Percentiles rank a stretch among this genome's conserved stretches.
Conservation (phyloP, 2,113 vertebrate genomes). For the Phyllostomus hastatus region DNA sequence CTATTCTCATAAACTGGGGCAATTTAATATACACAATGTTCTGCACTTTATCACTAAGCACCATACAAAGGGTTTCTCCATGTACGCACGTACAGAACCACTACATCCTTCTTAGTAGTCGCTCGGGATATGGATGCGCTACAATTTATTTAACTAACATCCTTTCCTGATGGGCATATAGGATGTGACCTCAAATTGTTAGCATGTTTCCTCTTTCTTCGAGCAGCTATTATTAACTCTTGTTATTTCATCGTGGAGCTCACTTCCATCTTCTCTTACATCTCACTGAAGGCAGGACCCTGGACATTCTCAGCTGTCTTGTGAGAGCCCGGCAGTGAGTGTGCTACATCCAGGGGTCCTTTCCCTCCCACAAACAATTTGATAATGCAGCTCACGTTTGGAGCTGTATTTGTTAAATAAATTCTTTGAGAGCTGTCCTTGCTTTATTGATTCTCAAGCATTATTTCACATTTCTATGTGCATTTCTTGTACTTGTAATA, state of each 20-base stretch:
- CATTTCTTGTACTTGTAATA: not conserved
- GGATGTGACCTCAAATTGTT: conserved; percentile 30
- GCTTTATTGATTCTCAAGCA: conserved; percentile 1
- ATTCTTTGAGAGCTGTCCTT: not conserved
- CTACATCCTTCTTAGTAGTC: not conserved
- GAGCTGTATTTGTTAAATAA: not conserved
- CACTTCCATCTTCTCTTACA: not conserved
- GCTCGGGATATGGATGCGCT: not conserved
- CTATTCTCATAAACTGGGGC: conserved; percentile 15
- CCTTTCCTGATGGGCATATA: not conserved
- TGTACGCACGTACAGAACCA: not conserved
- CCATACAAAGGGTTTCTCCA: not conserved
- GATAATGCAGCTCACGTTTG: not conserved
- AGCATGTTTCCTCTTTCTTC: conserved; percentile 30
- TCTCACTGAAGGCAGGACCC: not conserved
- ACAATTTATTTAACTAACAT: conserved; percentile 26
- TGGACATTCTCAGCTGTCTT: not conserved
- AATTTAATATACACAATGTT: not conserved
- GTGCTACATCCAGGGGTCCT: not conserved
- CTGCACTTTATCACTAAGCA: conserved; percentile 22
- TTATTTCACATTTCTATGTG: not conserved
- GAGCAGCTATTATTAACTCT: not conserved
- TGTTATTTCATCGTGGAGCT: not conserved
- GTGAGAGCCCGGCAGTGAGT: not conserved
- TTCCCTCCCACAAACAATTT: not conserved